These are phyloP conservation scores for Engraulis encrasicolus DNA, from an alignment of 2,113 vertebrate genomes.

Conservation along the genomic window DNA sequence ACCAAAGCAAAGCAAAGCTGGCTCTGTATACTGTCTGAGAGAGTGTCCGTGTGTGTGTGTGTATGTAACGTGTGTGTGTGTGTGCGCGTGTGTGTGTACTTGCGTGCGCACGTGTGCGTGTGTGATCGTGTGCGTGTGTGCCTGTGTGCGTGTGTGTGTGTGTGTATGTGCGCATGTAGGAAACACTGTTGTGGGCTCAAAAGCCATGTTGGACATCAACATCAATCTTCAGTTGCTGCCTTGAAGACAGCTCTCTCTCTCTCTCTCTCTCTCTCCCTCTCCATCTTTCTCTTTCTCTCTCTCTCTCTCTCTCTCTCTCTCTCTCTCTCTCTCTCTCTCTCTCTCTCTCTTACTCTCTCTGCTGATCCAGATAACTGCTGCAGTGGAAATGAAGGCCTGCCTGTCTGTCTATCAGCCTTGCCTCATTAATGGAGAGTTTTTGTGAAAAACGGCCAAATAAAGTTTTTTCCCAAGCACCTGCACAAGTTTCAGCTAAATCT, in stretches of 20 bases:
- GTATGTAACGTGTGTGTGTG: no score
- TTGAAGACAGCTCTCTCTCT: background rate
- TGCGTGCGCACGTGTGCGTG: background rate
- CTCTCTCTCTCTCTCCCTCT: background rate
- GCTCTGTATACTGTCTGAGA: background rate
- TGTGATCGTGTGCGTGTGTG: no score
- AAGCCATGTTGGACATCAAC: background rate
- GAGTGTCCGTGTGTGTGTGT: background rate
- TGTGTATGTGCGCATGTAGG: background rate
- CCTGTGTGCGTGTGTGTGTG: background rate
- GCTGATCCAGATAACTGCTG: no score
- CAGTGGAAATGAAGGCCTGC: no score
- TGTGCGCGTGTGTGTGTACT: background rate
- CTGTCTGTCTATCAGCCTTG: constrained; percentile 38
- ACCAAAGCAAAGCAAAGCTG: no score
- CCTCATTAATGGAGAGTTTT: constrained; percentile 43
- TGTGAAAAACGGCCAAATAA: no score
- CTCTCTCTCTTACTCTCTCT: background rate
- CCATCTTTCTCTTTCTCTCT: background rate
- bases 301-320: background rate
- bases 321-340: background rate
- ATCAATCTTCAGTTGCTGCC: background rate
- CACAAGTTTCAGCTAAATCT: no score
- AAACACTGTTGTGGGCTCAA: background rate
- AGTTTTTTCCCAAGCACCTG: no score